Percentiles rank a stretch among this genome's conserved stretches.
phyloP scores from a whole-genome alignment of 2,113 vertebrate species.

The Capreolus pygargus region DNA sequence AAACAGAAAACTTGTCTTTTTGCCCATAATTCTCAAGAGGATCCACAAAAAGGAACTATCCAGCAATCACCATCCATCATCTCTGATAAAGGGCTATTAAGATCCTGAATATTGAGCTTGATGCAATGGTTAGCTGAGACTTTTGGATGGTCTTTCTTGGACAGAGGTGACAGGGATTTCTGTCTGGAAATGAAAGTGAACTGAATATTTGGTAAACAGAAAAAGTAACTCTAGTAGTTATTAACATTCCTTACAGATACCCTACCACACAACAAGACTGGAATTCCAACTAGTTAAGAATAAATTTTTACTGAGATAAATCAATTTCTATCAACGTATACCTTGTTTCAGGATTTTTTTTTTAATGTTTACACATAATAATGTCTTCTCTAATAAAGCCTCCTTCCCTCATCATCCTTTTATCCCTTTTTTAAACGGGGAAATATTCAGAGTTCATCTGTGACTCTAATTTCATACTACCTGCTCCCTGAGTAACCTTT shows the following conservation, averaged over 20 bases:
- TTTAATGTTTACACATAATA: background rate
- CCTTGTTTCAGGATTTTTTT: background rate
- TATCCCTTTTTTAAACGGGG: background rate
- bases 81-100: background rate
- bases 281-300: background rate
- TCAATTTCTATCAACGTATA: background rate
- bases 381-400: background rate
- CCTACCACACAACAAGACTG: background rate
- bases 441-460: background rate
- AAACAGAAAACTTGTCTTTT: background rate
- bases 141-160: background rate
- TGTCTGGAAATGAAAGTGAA: background rate
- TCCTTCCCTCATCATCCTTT: background rate
- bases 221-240: background rate
- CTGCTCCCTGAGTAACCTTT: background rate
- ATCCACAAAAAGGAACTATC: background rate
- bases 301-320: background rate
- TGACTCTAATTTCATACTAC: background rate
- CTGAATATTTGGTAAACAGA: background rate
- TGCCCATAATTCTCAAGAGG: background rate
- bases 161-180: background rate
- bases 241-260: background rate
- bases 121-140: background rate
- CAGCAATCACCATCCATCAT: background rate
- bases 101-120: background rate